Percentiles rank a stretch among this genome's conserved stretches.
Conservation (phyloP, 2,888 invertebrate genomes). For the Drosophila putrida region DNA sequence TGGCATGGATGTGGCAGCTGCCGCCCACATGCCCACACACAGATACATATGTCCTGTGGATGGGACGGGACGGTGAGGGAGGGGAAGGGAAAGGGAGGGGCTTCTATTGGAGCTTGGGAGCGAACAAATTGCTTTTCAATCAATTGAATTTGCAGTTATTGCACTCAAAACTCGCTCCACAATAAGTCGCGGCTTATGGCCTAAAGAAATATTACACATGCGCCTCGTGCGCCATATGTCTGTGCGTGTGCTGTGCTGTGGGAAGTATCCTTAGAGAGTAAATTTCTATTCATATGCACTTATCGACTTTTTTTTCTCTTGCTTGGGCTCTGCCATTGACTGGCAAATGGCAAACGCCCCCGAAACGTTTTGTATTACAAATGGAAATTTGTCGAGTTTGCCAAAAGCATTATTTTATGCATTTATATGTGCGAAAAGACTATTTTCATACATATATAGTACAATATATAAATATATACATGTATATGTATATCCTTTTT, state of each 20-base stretch:
- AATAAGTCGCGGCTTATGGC: conserved; percentile 50
- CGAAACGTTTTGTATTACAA: conserved; percentile 75
- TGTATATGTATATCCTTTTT: conserved; percentile 11
- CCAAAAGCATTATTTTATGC: conserved; percentile 62
- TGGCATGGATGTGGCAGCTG: conserved; percentile 36
- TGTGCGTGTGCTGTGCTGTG: background rate
- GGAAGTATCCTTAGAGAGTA: conserved; percentile 17
- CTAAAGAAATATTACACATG: conserved; percentile 63
- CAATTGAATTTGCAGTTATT: conserved; percentile 78
- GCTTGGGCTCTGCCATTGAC: conserved; percentile 60
- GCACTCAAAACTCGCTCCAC: conserved; percentile 66
- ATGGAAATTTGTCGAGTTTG: conserved; percentile 72
- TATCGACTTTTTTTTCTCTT: conserved; percentile 42
- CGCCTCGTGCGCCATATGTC: conserved; percentile 38
- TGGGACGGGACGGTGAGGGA: background rate
- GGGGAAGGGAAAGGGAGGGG: background rate
- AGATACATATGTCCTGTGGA: conserved; percentile 51
- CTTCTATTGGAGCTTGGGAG: conserved; percentile 7
- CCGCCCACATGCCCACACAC: conserved; percentile 35
- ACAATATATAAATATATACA: conserved; percentile 8
- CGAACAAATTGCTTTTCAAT: conserved; percentile 77
- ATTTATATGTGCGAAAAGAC: conserved; percentile 36
- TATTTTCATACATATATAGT: conserved; percentile 16
- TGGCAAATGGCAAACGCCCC: conserved; percentile 69
- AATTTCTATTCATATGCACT: conserved; percentile 52